Evolutionary conservation across 2,113 vertebrate genomes (phyloP).

Genomic region (Gobiocypris rarus): DNA sequence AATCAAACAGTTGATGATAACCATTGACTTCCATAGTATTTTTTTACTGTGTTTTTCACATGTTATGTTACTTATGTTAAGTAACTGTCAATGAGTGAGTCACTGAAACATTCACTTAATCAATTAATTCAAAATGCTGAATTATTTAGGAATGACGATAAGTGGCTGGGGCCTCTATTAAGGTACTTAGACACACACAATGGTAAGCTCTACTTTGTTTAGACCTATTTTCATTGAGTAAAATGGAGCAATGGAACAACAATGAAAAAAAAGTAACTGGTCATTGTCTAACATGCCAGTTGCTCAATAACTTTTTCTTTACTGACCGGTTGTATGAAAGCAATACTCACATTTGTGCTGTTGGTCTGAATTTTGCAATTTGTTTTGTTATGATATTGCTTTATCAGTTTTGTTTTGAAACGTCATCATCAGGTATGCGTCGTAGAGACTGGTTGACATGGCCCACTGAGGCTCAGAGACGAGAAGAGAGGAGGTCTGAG

Average conservation of each 20-base stretch:
- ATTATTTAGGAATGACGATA: background rate
- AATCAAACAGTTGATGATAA: too few relatives aligned
- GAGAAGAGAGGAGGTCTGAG: slow-evolving; percentile 45
- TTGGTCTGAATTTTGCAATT: background rate
- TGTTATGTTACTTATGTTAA: too few relatives aligned
- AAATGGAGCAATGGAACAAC: background rate
- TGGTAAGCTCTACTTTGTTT: background rate
- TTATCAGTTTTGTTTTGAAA: background rate
- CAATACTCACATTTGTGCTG: background rate
- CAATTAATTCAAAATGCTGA: background rate
- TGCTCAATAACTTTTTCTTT: background rate
- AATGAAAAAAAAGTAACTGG: background rate
- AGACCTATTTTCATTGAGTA: too few relatives aligned
- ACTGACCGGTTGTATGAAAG: background rate
- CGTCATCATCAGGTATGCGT: slow-evolving; percentile 37
- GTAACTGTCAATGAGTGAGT: background rate
- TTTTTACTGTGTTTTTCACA: too few relatives aligned
- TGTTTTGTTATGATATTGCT: background rate
- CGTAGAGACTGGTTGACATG: slow-evolving; percentile 42
- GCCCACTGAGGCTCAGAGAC: slow-evolving; percentile 43
- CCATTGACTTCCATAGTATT: too few relatives aligned
- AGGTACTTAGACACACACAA: background rate
- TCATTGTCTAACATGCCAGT: background rate
- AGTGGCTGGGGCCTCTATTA: too few relatives aligned
- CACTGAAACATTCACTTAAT: background rate